Evolutionary conservation across 2,113 vertebrate genomes (phyloP), one percentile per base, ranked within the genome.

Genomic region (Callaeas wilsoni): DNA sequence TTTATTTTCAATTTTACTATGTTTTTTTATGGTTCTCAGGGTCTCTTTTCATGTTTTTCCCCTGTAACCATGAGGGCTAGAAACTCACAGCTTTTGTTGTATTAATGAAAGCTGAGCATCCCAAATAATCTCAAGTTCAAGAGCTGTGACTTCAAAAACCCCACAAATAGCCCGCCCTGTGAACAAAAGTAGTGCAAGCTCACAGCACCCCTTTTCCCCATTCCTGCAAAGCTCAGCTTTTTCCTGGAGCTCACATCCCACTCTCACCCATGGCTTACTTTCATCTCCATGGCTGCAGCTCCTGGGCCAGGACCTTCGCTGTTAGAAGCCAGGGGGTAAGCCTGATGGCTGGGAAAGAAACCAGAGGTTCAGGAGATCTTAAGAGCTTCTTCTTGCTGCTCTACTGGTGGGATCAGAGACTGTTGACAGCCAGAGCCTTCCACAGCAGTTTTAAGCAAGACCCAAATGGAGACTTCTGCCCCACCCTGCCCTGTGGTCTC

Each of bases 1-100:
- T 69, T 57, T 83, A 64, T 93, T 96, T 93, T 96, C 91, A 63
- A 92, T 95, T 81, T 83, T 42, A 55, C 47, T 70, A 12, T 50
- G 52, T 50, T 55, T 85, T 46, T 49, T 59, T 41, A 73, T 76
- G 32, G 7, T 56, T 90, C 55, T 85, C 25, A 15, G 27, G 39
- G 26, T 69, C 30, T 62, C 42, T 77, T 89, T 89, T 74, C 35
- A 84, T 44, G 60, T 29, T 59, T 87, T 89, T 21, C 13, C 47
- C 23, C 55, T 84, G 50, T 37, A 91, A 67, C 55, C 46, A n/a
- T 1, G 9, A 77, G 59, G 59, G 47, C 41, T 55, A 55, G 76
- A 90, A 93, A 70, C 64, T 77, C 9, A 2, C 49, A 52, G 59
- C 22, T 91, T 96, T 88, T 90, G 37, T 83, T 87, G 39, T 64